phyloP scores from a whole-genome alignment of 2,113 vertebrate species.

The Axis porcinus region DNA sequence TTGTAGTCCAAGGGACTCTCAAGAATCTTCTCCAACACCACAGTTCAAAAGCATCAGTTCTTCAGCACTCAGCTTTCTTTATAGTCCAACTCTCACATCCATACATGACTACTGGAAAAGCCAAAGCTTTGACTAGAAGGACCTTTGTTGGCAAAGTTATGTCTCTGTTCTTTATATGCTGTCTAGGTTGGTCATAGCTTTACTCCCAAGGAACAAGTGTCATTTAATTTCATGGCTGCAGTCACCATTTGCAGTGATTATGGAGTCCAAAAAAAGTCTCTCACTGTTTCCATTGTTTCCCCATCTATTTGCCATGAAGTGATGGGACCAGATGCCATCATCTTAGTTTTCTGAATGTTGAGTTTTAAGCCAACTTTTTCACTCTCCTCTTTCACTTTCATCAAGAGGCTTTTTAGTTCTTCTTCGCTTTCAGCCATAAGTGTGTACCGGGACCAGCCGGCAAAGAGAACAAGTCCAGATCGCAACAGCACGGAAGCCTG shows the following conservation, averaged over 20 bases:
- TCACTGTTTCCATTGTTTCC: background rate
- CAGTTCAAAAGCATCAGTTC: background rate
- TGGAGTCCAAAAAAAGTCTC: background rate
- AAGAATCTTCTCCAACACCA: background rate
- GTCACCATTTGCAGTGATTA: background rate
- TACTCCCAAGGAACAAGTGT: background rate
- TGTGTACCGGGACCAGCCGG: too few species aligned
- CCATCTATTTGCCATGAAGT: background rate
- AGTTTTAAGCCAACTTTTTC: background rate
- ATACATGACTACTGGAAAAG: background rate
- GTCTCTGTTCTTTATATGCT: background rate
- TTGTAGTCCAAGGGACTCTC: background rate
- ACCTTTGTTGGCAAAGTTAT: background rate
- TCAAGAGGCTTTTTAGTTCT: background rate
- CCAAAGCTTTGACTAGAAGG: background rate
- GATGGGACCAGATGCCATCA: background rate
- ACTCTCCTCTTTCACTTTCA: background rate
- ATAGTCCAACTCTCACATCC: background rate
- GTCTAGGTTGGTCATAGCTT: background rate
- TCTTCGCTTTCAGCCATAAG: too few species aligned
- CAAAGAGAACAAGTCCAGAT: too few species aligned
- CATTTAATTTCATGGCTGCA: background rate
- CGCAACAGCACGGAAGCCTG: too few species aligned
- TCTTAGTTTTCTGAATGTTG: background rate
- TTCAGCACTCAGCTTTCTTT: background rate